These are phyloP conservation scores for Oscheius myriophilus DNA, from an alignment of 2,888 invertebrate genomes.

Conservation along the genomic window DNA sequence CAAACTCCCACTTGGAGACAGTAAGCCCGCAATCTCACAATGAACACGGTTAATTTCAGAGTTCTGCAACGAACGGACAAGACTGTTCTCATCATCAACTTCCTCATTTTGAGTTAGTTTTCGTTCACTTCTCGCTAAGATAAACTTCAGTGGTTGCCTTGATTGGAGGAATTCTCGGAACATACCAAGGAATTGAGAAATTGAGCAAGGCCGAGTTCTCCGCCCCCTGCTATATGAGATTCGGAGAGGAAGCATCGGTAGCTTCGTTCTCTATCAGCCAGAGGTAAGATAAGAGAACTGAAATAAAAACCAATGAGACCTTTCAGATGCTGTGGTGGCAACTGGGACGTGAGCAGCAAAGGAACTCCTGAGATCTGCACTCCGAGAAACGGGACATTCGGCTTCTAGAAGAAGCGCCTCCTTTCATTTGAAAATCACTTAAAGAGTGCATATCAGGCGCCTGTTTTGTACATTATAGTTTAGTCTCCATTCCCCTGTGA, in stretches of 20 bases:
- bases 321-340: conserved; percentile 27
- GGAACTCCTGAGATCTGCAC: conserved; percentile 27
- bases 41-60: conserved; percentile 39
- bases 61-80: conserved; percentile 58
- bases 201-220: conserved; percentile 55
- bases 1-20: conserved; percentile 51
- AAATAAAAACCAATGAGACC: not conserved
- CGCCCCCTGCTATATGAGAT: conserved; percentile 60
- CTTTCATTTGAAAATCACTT: too few species aligned
- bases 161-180: conserved; percentile 60
- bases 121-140: not conserved
- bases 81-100: conserved; percentile 54
- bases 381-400: conserved; percentile 17
- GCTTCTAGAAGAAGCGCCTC: not conserved
- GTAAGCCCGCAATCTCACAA: conserved; percentile 24
- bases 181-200: conserved; percentile 57
- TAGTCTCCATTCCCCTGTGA: too few species aligned
- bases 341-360: conserved; percentile 29
- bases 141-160: conserved; percentile 49
- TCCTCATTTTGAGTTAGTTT: conserved; percentile 37
- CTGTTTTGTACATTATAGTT: too few species aligned
- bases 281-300: not conserved
- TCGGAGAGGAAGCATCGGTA: conserved; percentile 31
- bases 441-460: too few species aligned
- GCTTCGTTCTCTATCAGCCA: conserved; percentile 26